Base-by-base conservation (phyloP, 2,113 vertebrate genomes). In the Peromyscus leucopus region DNA sequence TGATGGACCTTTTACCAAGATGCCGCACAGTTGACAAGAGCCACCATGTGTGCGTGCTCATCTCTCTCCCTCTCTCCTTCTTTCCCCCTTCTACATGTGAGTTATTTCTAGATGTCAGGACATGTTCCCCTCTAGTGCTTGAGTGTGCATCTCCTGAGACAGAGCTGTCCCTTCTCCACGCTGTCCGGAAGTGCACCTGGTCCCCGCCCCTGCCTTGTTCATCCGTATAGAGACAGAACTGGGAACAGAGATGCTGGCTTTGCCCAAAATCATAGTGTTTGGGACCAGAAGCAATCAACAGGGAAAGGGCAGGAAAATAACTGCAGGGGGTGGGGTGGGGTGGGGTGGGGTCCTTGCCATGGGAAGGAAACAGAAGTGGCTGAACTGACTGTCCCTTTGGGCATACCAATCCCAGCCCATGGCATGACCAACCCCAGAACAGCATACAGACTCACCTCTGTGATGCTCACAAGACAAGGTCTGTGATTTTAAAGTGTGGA, bases 381-480 rank as follows among this genome's bases (percentile, higher is more conserved):
- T 5, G 59, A 75, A 22, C 74, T 65, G 71, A 33, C 13, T 12
- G 4, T 22, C 59, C 28, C n/a, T 36, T 67, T n/a, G 5, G 11
- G 31, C 19, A 17, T 7, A 67, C 26, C 33, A 6, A 17, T 22
- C 17, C 24, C 31, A 2, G 55, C 5, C 55, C 5, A 1, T 2
- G 11, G n/a, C 46, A 75, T 48, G 7, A 36, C 12, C 31, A 84
- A 46, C 24, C 39, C 63, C 46, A 51, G 24, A 9, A 5, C 36
- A 46, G 22, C 16, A 13, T 48, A 26, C 2, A 17, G 55, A 90
- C 16, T 55, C 15, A 75, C 36, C 59, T 92, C 46, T 10, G 42
- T 61, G 93, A 26, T 46, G 74, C 55, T 89, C 82, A 91, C 39
- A 92, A 69, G 96, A 79, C 59, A 89, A 82, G 57, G 21, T 57